Base-by-base conservation (phyloP, 2,113 vertebrate species). In the Piaya cayana region DNA sequence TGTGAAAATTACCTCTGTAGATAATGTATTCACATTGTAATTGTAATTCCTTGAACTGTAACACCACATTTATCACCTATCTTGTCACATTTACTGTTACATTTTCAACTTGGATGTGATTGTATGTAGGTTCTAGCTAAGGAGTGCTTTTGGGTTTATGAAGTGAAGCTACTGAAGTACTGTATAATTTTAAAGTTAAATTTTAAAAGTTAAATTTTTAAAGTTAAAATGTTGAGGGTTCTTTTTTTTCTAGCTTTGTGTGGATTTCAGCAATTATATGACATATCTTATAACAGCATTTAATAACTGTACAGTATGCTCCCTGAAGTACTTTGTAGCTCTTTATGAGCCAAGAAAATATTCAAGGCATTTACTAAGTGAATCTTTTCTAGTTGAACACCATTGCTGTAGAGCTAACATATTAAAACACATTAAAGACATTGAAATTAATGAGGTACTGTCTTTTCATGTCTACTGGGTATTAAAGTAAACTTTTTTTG, bases 21-120 rank as follows among this genome's bases (percentile, higher is more conserved):
- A 72, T 93, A 93, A 94, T 90, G 64, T 55, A 64, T 79, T 88
- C 76, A 88, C 37, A 58, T 36, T 3, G 3, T 70, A 62, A 67
- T 43, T 91, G 26, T 83, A 89, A 88, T 76, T 92, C 52, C 62
- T 93, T 92, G 69, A 80, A 79, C 60, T 2, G 1, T 89, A 85
- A 42, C 34, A 53, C 56, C 55, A 53, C n/a, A 58, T 82, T 86
- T 84, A 86, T 88, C 36, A 83, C 84, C 70, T 68, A 10, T 76
- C 64, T 78, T 94, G 76, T 70, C 72, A 92, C 62, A 78, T 85
- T 86, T 75, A 59, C 47, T 86, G 39, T 84, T 78, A 86, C 72
- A 53, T 83, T 69, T 94, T 91, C 47, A 72, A 0, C 26, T 78
- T 71, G 18, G 11, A 30, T 92, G 52, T 86, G 64, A 78, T 71